A percentile compares a stretch with the other conserved stretches of the same genome.
phyloP scores from a whole-genome alignment of 2,113 vertebrate genomes.

The Ramphastos sulfuratus region DNA sequence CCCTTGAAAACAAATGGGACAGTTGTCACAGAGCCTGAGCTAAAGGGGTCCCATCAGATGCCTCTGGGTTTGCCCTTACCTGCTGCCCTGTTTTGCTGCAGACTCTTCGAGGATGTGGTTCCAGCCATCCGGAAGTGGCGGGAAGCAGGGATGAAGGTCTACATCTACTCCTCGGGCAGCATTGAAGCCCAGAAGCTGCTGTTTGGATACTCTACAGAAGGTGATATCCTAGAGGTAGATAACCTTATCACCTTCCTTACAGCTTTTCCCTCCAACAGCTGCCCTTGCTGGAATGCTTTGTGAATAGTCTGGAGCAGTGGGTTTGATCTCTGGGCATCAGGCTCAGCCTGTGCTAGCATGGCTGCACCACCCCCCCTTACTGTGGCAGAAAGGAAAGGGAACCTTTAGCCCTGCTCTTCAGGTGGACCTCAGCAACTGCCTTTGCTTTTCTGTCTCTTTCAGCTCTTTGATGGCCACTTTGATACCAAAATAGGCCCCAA shows the following conservation, averaged over 20 bases:
- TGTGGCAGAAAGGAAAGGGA: not conserved
- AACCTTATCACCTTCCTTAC: not conserved
- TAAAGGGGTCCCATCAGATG: not conserved
- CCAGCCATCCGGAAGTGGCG: slow-evolving; percentile 90
- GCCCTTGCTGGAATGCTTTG: rapidly evolving
- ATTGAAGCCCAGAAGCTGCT: slow-evolving; percentile 96
- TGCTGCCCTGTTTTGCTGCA: slow-evolving; percentile 54
- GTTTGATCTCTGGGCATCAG: not conserved
- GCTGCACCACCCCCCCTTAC: not conserved
- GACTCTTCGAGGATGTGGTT: slow-evolving; percentile 91
- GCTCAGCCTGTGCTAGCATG: not conserved
- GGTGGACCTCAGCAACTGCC: not conserved
- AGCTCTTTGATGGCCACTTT: slow-evolving; percentile 96
- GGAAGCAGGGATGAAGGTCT: slow-evolving; percentile 86
- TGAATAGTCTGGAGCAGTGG: not conserved
- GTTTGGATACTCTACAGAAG: slow-evolving; percentile 91
- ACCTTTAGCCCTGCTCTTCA: not conserved
- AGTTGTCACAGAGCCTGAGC: not conserved
- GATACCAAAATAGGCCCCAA: slow-evolving; percentile 93
- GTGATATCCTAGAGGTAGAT: slow-evolving; percentile 89
- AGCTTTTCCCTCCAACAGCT: not conserved
- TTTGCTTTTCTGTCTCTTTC: slow-evolving; percentile 17
- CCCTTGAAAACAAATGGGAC: not conserved
- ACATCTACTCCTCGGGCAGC: slow-evolving; percentile 95
- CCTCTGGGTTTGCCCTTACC: not conserved